A percentile compares a stretch with the other conserved stretches of the same genome.
phyloP scores from a whole-genome alignment of 2,113 vertebrate species.

The Tauraco erythrolophus region DNA sequence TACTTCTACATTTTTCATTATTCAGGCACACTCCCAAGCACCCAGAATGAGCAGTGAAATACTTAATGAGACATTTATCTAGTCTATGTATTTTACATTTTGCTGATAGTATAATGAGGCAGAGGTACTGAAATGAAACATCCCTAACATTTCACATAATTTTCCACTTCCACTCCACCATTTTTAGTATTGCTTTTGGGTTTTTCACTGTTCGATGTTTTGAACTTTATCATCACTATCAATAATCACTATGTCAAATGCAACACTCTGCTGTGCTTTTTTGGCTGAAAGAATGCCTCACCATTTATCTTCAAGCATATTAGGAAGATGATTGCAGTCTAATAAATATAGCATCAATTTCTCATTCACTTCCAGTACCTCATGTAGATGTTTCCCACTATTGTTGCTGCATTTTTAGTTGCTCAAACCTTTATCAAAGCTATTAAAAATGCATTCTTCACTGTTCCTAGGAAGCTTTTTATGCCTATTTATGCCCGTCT shows the following conservation, averaged over 20 bases:
- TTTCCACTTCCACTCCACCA: slow-evolving; percentile 67
- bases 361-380: slow-evolving; percentile 24
- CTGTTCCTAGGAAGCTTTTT: background rate
- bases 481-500: background rate
- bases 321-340: slow-evolving; percentile 26
- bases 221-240: slow-evolving; percentile 67
- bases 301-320: slow-evolving; percentile 30
- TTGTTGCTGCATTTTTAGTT: background rate
- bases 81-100: slow-evolving; percentile 77
- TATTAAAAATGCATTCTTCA: background rate
- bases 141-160: slow-evolving; percentile 71
- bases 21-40: slow-evolving; percentile 66
- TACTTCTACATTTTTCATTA: slow-evolving; percentile 64
- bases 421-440: slow-evolving; percentile 6
- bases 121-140: slow-evolving; percentile 70
- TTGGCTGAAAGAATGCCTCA: slow-evolving; percentile 4
- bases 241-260: slow-evolving; percentile 49
- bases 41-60: slow-evolving; percentile 64
- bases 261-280: background rate
- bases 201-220: slow-evolving; percentile 60
- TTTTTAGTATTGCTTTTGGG: slow-evolving; percentile 45
- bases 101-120: slow-evolving; percentile 76
- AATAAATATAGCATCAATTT: slow-evolving; percentile 63
- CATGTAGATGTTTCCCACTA: background rate
- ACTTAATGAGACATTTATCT: slow-evolving; percentile 82